Evolutionary conservation across 1,140 invertebrate species (phyloP), one percentile per base, ranked within the genome.

Genomic region (Dendroctonus valens): DNA sequence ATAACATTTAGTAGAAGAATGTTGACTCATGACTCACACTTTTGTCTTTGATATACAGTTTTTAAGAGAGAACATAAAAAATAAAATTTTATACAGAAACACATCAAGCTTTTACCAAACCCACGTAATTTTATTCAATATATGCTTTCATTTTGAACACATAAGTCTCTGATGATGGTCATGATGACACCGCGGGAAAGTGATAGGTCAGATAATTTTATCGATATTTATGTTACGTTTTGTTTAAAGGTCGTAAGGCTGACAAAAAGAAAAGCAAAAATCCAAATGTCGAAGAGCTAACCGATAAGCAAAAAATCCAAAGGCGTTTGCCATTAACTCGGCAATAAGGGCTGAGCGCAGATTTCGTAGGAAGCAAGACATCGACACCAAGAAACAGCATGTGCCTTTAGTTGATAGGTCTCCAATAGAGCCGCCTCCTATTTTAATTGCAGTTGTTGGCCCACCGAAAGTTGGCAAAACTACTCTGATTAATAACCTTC

Each of bases 381-480:
- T 99, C 7, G 91, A 95, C 62, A 91, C 94, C 0, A 98, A 98
- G 75, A 97, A 96, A 73, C 91, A 97, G 70, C 94, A 98, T 76
- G 87, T 97, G 70, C 97, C 97, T 0, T 73, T 92, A 50, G 90
- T 99, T 11, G 96, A 99, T 74, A 85, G 96, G 73, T 94, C 94
- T 2, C 94, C 96, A 0, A 72, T 97, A 9, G 94, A 97, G 77
- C 92, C 92, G 38, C 94, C 94, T 0, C 96, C 96, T 0, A 86
- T 97, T 63, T 79, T 99, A 11, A 92, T 99, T 7, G 96, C 92
- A 5, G 85, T 99, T 6, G 96, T 99, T 5, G 98, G 98, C 0
- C 97, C 97, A 0, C 93, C 96, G 39, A 96, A 97, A 82, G 96
- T 99, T 6, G 98, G 98, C 0, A 99, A 99, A 83, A 92, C 91